Evolutionary conservation across 2,888 invertebrate genomes (phyloP), one percentile per base, ranked within the genome.

Genomic region (Lysandra bellargus): DNA sequence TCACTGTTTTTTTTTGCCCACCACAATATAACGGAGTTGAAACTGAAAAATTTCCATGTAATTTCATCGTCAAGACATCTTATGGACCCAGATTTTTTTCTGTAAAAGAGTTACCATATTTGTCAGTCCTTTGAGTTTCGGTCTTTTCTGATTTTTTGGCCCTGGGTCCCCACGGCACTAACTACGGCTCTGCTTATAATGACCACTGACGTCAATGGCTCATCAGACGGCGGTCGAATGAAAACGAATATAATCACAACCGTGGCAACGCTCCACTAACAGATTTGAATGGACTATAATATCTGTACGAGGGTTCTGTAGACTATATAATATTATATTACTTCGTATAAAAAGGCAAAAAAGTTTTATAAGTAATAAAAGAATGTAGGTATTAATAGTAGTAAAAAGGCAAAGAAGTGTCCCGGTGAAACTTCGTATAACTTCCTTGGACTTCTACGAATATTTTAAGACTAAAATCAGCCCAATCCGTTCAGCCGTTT

Each of bases 191-290:
- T 6, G 61, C 23, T 23, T 23, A 17, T 7, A 57, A 0, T 61
- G 64, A 64, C 23, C 64, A 64, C 30, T 64, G 64, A 64, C 64
- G 64, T 64, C 30, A 64, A 30, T 64, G 23, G 23, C 61, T 64
- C 61, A 61, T 61, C 64, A 64, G 64, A 30, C 9, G 23, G 64
- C 64, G 64, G 30, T 30, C 64, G 4, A 30, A 64, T 30, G 64
- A 30, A 64, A 64, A 64, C 64, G 64, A 64, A 23, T n/a, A 23
- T n/a, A 60, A 60, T 60, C 23, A 60, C 64, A 30, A n/a, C n/a
- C 60, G 60, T 60, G n/a, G 60, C 60, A 64, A 64, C 30, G 64
- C 64, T 30, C 64, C 64, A 64, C 64, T 30, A 30, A 30, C 30
- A 64, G 64, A 64, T 64, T 64, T 64, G 30, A 64, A 30, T 64